Percentiles rank a stretch among this genome's conserved stretches.
Conservation (phyloP, 2,797 vertebrate species). For the Sardinella longiceps region DNA sequence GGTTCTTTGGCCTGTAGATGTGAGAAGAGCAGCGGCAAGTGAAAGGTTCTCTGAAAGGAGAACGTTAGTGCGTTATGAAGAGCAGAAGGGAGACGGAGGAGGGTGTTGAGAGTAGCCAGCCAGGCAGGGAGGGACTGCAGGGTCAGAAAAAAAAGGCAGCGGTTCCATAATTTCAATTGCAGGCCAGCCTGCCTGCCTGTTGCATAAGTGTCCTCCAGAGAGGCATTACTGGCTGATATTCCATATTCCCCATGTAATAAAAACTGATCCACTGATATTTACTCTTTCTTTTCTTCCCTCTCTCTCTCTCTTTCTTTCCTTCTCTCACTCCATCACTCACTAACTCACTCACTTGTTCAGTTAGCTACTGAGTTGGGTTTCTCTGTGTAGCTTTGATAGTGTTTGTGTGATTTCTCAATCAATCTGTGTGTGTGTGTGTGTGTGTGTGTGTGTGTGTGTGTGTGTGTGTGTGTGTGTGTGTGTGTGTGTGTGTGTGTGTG, state of each 20-base stretch:
- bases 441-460: not conserved
- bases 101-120: not conserved
- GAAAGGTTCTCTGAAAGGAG: not conserved
- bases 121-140: not conserved
- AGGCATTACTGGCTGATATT: not conserved
- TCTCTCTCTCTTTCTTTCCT: not conserved
- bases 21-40: too few relatives aligned
- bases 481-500: slow-evolving; percentile 30
- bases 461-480: slow-evolving; percentile 8
- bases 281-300: not conserved
- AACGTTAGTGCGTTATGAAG: not conserved
- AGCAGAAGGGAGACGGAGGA: not conserved
- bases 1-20: too few relatives aligned
- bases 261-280: slow-evolving; percentile 42
- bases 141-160: not conserved
- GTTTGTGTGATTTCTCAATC: not conserved
- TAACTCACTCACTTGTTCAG: not conserved
- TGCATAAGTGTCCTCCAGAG: not conserved
- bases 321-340: not conserved
- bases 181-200: not conserved
- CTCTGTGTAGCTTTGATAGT: not conserved
- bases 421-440: slow-evolving; percentile 18
- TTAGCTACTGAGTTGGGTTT: not conserved
- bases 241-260: slow-evolving; percentile 1
- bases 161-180: slow-evolving; percentile 6